Percentiles rank a stretch among this genome's conserved stretches.
Conservation (phyloP, 2,797 vertebrate species). For the Etheostoma nigrum region DNA sequence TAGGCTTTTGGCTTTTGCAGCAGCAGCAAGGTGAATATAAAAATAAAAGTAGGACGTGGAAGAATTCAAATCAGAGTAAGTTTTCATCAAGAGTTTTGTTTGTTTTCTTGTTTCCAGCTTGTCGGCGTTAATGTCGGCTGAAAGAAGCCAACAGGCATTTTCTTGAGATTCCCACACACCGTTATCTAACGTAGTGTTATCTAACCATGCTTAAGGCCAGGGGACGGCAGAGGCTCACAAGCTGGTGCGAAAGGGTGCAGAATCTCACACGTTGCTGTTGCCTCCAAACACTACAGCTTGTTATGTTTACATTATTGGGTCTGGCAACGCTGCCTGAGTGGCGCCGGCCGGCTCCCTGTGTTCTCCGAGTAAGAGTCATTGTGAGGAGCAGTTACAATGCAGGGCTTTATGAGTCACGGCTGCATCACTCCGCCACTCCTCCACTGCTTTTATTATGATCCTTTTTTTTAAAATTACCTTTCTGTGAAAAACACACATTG, state of each 20-base stretch:
- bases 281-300: slow-evolving; percentile 54
- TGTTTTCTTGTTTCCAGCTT: slow-evolving; percentile 30
- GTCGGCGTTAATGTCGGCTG: slow-evolving; percentile 59
- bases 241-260: slow-evolving; percentile 55
- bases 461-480: neutral
- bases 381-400: slow-evolving; percentile 43
- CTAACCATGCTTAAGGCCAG: slow-evolving; percentile 65
- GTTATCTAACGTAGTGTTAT: slow-evolving; percentile 72
- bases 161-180: slow-evolving; percentile 32
- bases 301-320: slow-evolving; percentile 56
- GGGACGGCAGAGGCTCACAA: slow-evolving; percentile 35
- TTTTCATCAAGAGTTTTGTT: slow-evolving; percentile 55
- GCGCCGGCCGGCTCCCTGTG: slow-evolving; percentile 19
- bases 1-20: neutral
- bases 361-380: slow-evolving; percentile 36
- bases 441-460: slow-evolving; percentile 16
- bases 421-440: slow-evolving; percentile 31
- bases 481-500: neutral
- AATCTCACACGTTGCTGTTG: slow-evolving; percentile 52
- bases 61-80: slow-evolving; percentile 37
- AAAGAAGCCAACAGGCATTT: slow-evolving; percentile 61
- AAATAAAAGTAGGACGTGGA: slow-evolving; percentile 17
- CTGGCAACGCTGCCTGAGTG: slow-evolving; percentile 54
- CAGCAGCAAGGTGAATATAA: slow-evolving; percentile 20
- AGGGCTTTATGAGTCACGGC: slow-evolving; percentile 46